Percentiles rank a stretch among this genome's conserved stretches.
These are phyloP conservation scores for Meloe dianella DNA, from an alignment of 2,888 invertebrate genomes.

Conservation along the genomic window DNA sequence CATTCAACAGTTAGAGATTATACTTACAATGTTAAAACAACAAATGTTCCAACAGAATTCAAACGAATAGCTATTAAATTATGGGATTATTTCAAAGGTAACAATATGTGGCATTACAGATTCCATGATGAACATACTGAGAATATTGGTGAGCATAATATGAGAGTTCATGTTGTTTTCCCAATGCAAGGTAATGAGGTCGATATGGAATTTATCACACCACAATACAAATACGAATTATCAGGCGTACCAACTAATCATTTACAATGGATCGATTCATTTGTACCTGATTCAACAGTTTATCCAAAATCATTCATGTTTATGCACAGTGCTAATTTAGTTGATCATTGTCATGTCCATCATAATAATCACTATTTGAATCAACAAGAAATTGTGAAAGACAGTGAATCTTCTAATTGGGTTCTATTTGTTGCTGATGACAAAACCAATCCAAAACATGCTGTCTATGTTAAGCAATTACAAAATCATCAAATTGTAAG, in stretches of 20 bases:
- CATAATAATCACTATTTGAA: slow-evolving; percentile 41
- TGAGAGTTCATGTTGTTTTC: slow-evolving; percentile 43
- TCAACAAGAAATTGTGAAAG: slow-evolving; percentile 39
- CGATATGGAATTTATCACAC: slow-evolving; percentile 46
- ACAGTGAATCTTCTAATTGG: slow-evolving; percentile 49
- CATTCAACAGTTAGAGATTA: slow-evolving; percentile 54
- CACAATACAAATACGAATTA: slow-evolving; percentile 43
- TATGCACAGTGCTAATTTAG: slow-evolving; percentile 41
- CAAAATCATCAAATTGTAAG: slow-evolving; percentile 39
- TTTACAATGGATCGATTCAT: slow-evolving; percentile 23
- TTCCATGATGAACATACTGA: slow-evolving; percentile 31
- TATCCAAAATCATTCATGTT: slow-evolving; percentile 40
- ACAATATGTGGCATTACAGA: slow-evolving; percentile 28
- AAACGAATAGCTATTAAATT: slow-evolving; percentile 26
- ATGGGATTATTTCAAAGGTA: slow-evolving; percentile 33
- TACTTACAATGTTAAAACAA: slow-evolving; percentile 46
- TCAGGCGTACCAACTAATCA: slow-evolving; percentile 38
- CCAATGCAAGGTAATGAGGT: slow-evolving; percentile 41
- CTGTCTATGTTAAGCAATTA: slow-evolving; percentile 51
- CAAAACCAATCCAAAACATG: slow-evolving; percentile 42
- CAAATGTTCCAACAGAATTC: slow-evolving; percentile 46
- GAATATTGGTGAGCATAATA: slow-evolving; percentile 40
- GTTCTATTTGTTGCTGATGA: slow-evolving; percentile 51
- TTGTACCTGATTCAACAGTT: slow-evolving; percentile 17
- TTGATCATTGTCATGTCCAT: slow-evolving; percentile 47